Percentiles rank a stretch among this genome's conserved stretches.
Conservation (phyloP, 2,888 invertebrate genomes). For the Theretra japonica region DNA sequence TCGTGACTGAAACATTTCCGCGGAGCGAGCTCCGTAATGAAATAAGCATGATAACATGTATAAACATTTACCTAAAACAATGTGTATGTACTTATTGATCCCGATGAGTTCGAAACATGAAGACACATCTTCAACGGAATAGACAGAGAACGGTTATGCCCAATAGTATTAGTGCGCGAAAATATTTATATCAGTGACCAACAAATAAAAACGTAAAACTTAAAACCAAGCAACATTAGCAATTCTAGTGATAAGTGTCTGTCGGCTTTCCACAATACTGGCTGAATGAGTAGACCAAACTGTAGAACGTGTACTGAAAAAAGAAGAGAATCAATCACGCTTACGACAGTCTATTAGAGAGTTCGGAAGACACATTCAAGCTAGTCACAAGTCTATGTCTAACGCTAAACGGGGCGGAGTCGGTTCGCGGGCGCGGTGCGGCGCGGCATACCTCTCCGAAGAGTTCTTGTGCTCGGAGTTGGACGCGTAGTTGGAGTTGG, state of each 20-base stretch:
- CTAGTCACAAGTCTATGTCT: slow-evolving; percentile 25
- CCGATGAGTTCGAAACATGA: background rate
- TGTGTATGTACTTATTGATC: background rate
- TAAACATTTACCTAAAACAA: slow-evolving; percentile 26
- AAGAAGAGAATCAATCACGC: slow-evolving; percentile 34
- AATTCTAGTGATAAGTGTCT: slow-evolving; percentile 41
- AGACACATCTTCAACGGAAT: background rate
- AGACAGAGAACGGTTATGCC: slow-evolving; percentile 25
- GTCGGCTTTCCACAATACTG: slow-evolving; percentile 33
- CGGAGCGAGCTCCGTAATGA: slow-evolving; percentile 31
- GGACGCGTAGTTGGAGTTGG: slow-evolving; percentile 85
- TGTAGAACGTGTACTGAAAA: slow-evolving; percentile 23
- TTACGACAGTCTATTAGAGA: slow-evolving; percentile 33
- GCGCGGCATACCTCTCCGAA: slow-evolving; percentile 65
- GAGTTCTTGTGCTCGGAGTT: slow-evolving; percentile 66
- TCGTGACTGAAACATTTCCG: slow-evolving; percentile 19
- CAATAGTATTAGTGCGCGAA: slow-evolving; percentile 33
- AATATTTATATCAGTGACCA: slow-evolving; percentile 35
- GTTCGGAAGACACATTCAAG: slow-evolving; percentile 45
- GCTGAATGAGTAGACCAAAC: slow-evolving; percentile 30
- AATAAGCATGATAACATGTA: slow-evolving; percentile 40
- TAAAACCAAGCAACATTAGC: slow-evolving; percentile 49
- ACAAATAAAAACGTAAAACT: slow-evolving; percentile 40
- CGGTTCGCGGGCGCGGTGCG: background rate
- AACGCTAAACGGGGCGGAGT: background rate